Base-by-base conservation (phyloP, 2,888 invertebrate genomes). In the Adela reaumurella region DNA sequence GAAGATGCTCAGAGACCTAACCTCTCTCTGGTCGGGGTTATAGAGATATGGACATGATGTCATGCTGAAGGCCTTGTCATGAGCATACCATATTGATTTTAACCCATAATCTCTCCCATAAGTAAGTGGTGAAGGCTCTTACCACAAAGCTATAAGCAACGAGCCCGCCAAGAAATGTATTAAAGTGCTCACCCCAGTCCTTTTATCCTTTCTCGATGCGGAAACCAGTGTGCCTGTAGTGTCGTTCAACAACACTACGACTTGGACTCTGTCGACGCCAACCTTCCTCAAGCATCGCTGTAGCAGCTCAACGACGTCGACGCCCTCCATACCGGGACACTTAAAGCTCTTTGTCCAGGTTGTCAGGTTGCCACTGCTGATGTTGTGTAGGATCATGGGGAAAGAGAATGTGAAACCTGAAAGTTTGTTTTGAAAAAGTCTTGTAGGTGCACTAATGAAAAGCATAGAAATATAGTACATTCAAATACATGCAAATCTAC, bases 321-420 rank as follows among this genome's bases (percentile, higher is more conserved):
- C 72, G 52, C 79, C 74, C 46, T 78, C 81, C 55, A 88, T 85
- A 51, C 88, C 88, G 18, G 85, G 78, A 65, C 89, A 89, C 56
- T 87, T 88, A 68, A 90, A 92, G 51, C 86, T 86, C 72, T 92
- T 92, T 1, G 92, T 92, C 92, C 92, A 92, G n/a, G 88, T 88
- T 16, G 87, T 83, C 55, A 92, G 78, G 56, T 85, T 79, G n/a
- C 88, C 91, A 10, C 83, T 83, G 52, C 87, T 83, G 51, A 92
- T 74, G 43, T 86, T 85, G 59, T 85, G 84, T 62, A 90, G 92
- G 54, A 80, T 79, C 84, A 91, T 89, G 5, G 92, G 92, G 67
- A 92, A 92, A 24, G 92, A 92, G 70, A 92, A 92, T 2, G 91
- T 91, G 69, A 92, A 92, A 6, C 90, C 90, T 87, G 71, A n/a